Conservation (phyloP, 2,888 invertebrate species). For the Latrodectus hesperus region DNA sequence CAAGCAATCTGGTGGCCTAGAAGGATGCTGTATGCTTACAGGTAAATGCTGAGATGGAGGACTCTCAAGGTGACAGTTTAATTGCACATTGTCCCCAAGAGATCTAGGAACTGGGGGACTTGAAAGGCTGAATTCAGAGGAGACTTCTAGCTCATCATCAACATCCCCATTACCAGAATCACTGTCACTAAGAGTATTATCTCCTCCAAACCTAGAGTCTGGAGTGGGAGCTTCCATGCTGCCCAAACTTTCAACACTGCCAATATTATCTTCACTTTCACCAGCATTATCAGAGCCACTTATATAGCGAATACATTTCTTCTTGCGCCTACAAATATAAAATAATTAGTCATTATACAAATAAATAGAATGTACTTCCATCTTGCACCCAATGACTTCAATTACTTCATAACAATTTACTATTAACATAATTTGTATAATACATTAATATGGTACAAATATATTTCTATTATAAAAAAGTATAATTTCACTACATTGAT, state of each 20-base stretch:
- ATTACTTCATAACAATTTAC: too few species aligned
- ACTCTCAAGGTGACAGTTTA: conserved; percentile 1
- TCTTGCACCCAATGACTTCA: too few species aligned
- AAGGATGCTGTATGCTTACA: conserved; percentile 55
- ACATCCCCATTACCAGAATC: conserved; percentile 77
- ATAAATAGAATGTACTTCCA: too few species aligned
- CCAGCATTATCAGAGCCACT: conserved; percentile 78
- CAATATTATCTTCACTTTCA: conserved; percentile 80
- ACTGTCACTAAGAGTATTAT: conserved; percentile 12
- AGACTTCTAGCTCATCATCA: conserved; percentile 68
- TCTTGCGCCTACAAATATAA: conserved; percentile 87
- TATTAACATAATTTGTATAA: too few species aligned
- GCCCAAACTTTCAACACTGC: conserved; percentile 82
- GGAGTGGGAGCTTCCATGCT: conserved; percentile 78
- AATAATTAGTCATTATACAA: neutral
- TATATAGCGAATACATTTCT: conserved; percentile 97
- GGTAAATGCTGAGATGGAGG: neutral
- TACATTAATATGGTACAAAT: too few species aligned
- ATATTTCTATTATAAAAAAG: too few species aligned
- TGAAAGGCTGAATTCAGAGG: conserved; percentile 73
- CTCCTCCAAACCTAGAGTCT: conserved; percentile 78
- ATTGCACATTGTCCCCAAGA: conserved; percentile 54
- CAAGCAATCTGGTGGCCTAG: conserved; percentile 46
- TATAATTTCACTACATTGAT: too few species aligned
- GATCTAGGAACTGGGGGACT: conserved; percentile 72